A percentile compares a stretch with the other conserved stretches of the same genome.
These are phyloP conservation scores for Propithecus perrieri DNA, from an alignment of 2,797 vertebrate genomes.

Conservation along the genomic window DNA sequence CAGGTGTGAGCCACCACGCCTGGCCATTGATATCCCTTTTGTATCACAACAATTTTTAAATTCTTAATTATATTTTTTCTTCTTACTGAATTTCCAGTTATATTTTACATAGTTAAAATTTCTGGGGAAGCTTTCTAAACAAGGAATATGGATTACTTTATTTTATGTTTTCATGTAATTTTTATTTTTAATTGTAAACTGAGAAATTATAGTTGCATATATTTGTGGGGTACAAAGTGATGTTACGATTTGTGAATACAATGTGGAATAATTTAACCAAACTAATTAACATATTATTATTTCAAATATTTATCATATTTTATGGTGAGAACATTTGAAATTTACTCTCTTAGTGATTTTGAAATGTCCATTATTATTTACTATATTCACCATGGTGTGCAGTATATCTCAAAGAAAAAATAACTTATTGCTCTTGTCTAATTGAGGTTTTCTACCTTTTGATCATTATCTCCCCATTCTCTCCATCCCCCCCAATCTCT, in stretches of 20 bases:
- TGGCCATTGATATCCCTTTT: neutral
- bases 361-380: neutral
- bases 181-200: neutral
- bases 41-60: constrained; percentile 14
- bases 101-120: neutral
- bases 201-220: neutral
- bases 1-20: no score
- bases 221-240: neutral
- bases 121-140: neutral
- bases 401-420: neutral
- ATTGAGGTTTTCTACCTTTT: neutral
- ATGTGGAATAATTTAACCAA: neutral
- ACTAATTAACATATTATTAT: neutral
- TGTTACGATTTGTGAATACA: neutral
- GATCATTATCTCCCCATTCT: no score
- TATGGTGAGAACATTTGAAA: neutral
- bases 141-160: neutral
- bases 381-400: neutral
- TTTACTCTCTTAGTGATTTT: neutral
- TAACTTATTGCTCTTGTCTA: neutral
- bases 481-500: neutral
- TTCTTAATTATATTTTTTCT: neutral
- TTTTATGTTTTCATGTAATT: neutral
- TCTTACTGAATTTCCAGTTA: neutral
- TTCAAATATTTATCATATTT: neutral